These are phyloP conservation scores for Mechanitis messenoides DNA, from an alignment of 2,888 invertebrate genomes.

Conservation along the genomic window DNA sequence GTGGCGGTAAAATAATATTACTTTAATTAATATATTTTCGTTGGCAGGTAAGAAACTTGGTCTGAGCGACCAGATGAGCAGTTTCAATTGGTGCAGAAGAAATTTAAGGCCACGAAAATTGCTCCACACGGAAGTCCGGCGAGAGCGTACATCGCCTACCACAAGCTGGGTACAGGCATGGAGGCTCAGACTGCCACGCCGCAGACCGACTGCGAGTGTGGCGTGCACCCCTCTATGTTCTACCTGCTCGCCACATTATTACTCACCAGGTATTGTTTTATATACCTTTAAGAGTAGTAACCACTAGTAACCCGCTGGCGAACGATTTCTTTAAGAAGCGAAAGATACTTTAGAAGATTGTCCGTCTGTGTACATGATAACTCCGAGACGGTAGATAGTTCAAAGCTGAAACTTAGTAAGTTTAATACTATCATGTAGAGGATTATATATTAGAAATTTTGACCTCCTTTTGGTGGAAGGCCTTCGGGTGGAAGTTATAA, in stretches of 20 bases:
- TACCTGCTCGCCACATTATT: conserved; percentile 79
- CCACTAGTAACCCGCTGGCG: too few relatives aligned
- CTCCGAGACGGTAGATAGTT: too few relatives aligned
- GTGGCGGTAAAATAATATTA: not conserved
- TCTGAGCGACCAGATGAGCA: conserved; percentile 68
- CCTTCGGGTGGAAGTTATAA: too few relatives aligned
- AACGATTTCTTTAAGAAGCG: too few relatives aligned
- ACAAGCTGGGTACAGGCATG: conserved; percentile 77
- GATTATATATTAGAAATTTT: too few relatives aligned
- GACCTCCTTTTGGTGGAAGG: too few relatives aligned
- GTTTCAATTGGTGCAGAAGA: conserved; percentile 53
- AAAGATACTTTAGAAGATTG: too few relatives aligned
- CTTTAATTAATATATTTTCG: conserved; percentile 7
- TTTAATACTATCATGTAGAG: too few relatives aligned
- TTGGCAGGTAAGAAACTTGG: conserved; percentile 50
- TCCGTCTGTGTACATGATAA: too few relatives aligned
- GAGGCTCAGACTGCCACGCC: conserved; percentile 73
- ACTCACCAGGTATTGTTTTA: conserved; percentile 58
- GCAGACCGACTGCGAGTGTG: conserved; percentile 77
- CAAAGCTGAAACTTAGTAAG: too few relatives aligned
- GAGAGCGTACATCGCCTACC: conserved; percentile 78
- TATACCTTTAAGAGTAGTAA: not conserved
- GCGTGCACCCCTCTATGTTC: conserved; percentile 80
- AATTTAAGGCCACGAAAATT: conserved; percentile 66
- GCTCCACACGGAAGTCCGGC: conserved; percentile 70